These are phyloP conservation scores for Meandrina meandrites DNA, from an alignment of 92 coral and sea anemone genomes.

Conservation along the genomic window DNA sequence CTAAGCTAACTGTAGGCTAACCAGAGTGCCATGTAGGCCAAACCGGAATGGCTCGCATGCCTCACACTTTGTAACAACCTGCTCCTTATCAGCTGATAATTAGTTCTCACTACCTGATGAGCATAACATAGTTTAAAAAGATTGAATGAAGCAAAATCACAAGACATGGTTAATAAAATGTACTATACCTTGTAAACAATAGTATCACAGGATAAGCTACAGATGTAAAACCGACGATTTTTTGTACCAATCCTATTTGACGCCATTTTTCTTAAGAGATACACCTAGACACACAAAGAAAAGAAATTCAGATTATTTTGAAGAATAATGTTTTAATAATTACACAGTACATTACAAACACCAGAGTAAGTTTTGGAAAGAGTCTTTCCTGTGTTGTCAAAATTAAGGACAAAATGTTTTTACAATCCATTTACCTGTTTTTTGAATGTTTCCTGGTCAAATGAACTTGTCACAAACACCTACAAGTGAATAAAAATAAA, in stretches of 20 bases:
- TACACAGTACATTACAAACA: too few species aligned
- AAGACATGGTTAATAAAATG: too few species aligned
- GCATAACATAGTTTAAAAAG: background rate
- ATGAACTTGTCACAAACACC: conserved; percentile 89
- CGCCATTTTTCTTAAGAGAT: conserved; percentile 83
- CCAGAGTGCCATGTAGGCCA: too few species aligned
- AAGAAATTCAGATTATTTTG: background rate
- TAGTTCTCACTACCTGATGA: background rate
- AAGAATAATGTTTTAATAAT: background rate
- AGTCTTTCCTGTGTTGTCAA: too few species aligned
- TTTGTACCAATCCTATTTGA: conserved; percentile 79
- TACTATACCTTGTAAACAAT: conserved; percentile 87
- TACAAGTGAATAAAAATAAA: conserved; percentile 6
- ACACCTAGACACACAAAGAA: conserved; percentile 56
- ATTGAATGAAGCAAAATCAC: too few species aligned
- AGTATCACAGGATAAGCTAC: conserved; percentile 87
- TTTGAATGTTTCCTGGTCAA: conserved; percentile 68
- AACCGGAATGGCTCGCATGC: too few species aligned
- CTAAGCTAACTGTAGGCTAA: too few species aligned
- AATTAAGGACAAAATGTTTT: too few species aligned
- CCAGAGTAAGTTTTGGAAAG: too few species aligned
- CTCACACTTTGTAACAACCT: too few species aligned
- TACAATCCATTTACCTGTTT: conserved; percentile 51
- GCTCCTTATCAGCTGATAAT: too few species aligned
- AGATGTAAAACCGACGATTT: conserved; percentile 87